These are phyloP conservation scores for Oxygymnocypris stewartii DNA, from an alignment of 2,113 vertebrate species.

Conservation along the genomic window DNA sequence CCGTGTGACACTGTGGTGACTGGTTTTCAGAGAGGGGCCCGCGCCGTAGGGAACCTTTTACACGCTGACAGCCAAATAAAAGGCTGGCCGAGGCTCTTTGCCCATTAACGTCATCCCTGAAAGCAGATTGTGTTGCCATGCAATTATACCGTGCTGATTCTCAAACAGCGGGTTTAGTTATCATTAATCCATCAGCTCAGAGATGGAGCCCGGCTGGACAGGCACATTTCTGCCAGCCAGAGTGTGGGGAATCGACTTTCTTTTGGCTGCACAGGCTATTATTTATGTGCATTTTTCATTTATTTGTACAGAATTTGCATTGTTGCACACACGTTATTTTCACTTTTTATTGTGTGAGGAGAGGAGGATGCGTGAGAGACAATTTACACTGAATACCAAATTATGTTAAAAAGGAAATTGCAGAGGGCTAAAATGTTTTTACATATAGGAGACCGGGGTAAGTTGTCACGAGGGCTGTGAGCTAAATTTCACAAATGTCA, in stretches of 20 bases:
- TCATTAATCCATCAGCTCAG: slow-evolving; percentile 45
- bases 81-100: slow-evolving; percentile 39
- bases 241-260: background rate
- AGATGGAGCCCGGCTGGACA: slow-evolving; percentile 17
- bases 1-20: slow-evolving; percentile 32
- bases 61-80: slow-evolving; percentile 53
- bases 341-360: background rate
- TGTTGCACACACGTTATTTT: background rate
- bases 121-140: slow-evolving; percentile 30
- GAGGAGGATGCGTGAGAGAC: background rate
- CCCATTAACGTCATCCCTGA: slow-evolving; percentile 24
- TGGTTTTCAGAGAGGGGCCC: background rate
- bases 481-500: background rate
- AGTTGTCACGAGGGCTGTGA: background rate
- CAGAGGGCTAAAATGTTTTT: background rate
- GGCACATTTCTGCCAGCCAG: background rate
- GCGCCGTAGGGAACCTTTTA: slow-evolving; percentile 45
- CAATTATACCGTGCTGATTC: slow-evolving; percentile 29
- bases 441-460: background rate
- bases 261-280: background rate
- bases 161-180: slow-evolving; percentile 30
- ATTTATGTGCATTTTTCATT: background rate
- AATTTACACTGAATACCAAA: background rate
- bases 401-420: background rate
- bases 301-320: background rate